These are phyloP conservation scores for Poeciliopsis retropinna DNA, from an alignment of 2,113 vertebrate genomes.

Conservation along the genomic window DNA sequence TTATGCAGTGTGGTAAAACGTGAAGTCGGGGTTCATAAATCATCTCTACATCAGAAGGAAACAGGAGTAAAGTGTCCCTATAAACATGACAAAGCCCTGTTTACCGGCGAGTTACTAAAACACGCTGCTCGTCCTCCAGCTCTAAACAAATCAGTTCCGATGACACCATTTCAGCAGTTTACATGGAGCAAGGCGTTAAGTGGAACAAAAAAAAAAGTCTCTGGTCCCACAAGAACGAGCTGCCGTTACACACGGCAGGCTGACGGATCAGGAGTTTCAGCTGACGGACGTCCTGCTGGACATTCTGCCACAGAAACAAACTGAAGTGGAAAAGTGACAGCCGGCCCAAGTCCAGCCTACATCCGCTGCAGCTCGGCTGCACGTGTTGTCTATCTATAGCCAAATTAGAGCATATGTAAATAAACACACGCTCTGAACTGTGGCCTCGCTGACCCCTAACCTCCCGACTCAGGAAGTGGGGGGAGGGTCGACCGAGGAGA, in stretches of 20 bases:
- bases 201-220: too few relatives aligned
- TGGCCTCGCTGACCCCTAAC: neutral
- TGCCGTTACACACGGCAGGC: neutral
- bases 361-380: neutral
- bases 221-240: neutral
- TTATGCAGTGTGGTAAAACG: neutral
- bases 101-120: constrained; percentile 1
- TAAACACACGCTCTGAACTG: constrained; percentile 13
- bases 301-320: neutral
- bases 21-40: neutral
- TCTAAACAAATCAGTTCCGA: neutral
- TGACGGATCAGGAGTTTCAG: neutral
- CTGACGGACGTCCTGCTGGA: neutral
- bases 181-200: neutral
- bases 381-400: neutral
- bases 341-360: neutral
- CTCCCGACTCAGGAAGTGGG: constrained; percentile 31
- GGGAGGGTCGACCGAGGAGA: neutral
- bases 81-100: constrained; percentile 4
- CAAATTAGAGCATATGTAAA: constrained; percentile 6
- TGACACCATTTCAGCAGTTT: neutral
- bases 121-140: neutral
- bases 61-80: too few relatives aligned
- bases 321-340: neutral
- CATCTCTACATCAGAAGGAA: neutral